phyloP scores from a whole-genome alignment of 1,140 invertebrate genomes.

The Acromyrmex charruanus region DNA sequence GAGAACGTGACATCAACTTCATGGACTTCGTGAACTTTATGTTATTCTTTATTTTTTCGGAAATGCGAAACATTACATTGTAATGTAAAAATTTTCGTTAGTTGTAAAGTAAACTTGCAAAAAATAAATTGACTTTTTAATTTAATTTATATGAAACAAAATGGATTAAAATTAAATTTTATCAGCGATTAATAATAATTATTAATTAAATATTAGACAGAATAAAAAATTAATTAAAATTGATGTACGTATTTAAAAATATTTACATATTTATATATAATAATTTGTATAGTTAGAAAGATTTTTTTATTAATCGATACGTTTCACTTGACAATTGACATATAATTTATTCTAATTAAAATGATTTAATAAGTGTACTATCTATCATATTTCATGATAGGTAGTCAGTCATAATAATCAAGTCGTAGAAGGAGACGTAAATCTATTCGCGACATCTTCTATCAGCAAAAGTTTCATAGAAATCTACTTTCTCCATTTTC shows the following conservation, averaged over 20 bases:
- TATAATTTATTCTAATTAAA: constrained; percentile 1
- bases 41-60: neutral
- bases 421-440: constrained; percentile 1
- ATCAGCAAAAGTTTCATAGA: constrained; percentile 40
- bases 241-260: neutral
- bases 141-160: neutral
- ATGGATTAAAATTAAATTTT: neutral
- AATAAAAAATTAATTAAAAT: neutral
- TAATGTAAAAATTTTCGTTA: neutral
- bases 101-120: neutral
- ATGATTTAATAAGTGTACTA: neutral
- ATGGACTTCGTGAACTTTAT: neutral
- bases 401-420: constrained; percentile 35
- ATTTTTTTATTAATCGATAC: neutral
- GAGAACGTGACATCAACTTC: constrained; percentile 52
- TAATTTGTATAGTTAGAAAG: neutral
- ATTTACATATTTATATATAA: neutral
- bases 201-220: neutral
- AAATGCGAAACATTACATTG: neutral
- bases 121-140: neutral
- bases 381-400: neutral
- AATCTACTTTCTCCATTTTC: constrained; percentile 42
- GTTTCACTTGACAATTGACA: neutral
- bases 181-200: neutral
- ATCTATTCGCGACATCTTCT: constrained; percentile 27